Conservation (phyloP, 1,140 invertebrate species). For the Apis dorsata region DNA sequence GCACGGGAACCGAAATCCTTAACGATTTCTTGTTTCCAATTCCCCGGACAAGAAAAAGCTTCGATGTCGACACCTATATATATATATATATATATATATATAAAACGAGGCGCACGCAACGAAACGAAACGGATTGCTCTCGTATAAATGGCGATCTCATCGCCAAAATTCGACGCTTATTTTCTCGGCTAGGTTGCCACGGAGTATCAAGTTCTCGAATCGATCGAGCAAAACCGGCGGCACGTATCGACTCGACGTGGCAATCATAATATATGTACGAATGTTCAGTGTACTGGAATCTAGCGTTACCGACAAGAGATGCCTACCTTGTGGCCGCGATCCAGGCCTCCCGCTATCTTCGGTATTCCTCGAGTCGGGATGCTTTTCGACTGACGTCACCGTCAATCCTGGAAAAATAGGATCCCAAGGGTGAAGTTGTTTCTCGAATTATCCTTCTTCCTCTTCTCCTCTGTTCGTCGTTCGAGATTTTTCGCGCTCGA, state of each 20-base stretch:
- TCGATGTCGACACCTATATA: background rate
- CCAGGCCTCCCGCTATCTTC: conserved; percentile 53
- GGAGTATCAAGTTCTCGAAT: conserved; percentile 65
- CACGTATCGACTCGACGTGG: conserved; percentile 72
- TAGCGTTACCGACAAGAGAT: conserved; percentile 71
- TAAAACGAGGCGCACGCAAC: background rate
- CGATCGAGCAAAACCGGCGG: conserved; percentile 65
- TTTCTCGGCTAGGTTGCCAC: conserved; percentile 61
- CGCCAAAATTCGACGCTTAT: conserved; percentile 16
- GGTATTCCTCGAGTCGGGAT: conserved; percentile 47
- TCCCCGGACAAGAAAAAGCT: no score
- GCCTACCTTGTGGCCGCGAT: conserved; percentile 62
- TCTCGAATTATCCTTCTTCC: background rate
- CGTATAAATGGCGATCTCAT: background rate
- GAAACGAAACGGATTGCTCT: background rate
- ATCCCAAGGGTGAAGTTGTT: no score
- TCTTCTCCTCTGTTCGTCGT: background rate
- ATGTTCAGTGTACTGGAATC: conserved; percentile 73
- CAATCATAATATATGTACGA: conserved; percentile 75
- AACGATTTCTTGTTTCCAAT: background rate
- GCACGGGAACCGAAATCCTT: background rate
- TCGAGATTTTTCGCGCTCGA: no score
- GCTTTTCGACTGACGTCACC: conserved; percentile 39
- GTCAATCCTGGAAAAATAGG: background rate
- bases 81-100: no score